Conservation (phyloP, 2,888 invertebrate genomes). For the Sminthurinus aureus region DNA sequence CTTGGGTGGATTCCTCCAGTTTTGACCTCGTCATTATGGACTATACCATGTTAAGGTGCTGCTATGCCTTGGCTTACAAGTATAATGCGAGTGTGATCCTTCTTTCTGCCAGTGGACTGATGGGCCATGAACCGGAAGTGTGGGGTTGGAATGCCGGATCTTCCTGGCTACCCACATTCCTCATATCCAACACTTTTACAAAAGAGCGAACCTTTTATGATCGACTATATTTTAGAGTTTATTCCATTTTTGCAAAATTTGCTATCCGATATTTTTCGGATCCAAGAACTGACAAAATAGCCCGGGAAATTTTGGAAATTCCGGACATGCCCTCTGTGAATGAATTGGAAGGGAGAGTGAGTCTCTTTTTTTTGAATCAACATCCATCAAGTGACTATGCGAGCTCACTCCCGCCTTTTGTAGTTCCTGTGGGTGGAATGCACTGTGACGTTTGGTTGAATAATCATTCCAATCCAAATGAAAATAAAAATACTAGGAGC, state of each 20-base stretch:
- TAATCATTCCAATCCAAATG: not conserved
- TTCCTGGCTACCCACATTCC: not conserved
- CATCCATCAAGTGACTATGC: slow-evolving; percentile 82
- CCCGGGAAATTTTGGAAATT: not conserved
- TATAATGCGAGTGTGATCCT: not conserved
- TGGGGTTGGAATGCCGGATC: not conserved
- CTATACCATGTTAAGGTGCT: not conserved
- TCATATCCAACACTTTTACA: not conserved
- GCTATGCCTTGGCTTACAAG: slow-evolving; percentile 4
- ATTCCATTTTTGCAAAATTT: not conserved
- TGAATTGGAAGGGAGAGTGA: slow-evolving; percentile 75
- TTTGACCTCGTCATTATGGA: slow-evolving; percentile 15
- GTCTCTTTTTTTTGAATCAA: slow-evolving; percentile 81
- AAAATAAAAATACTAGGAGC: not conserved
- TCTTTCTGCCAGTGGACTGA: not conserved
- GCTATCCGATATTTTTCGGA: not conserved
- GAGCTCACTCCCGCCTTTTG: slow-evolving; percentile 79
- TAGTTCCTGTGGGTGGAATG: slow-evolving; percentile 84
- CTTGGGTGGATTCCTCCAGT: not conserved
- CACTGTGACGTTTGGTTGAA: not conserved
- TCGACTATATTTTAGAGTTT: not conserved
- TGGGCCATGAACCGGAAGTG: not conserved
- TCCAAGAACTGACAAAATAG: slow-evolving; percentile 21
- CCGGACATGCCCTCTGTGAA: slow-evolving; percentile 71
- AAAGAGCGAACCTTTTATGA: slow-evolving; percentile 2